A percentile compares a stretch with the other conserved stretches of the same genome.
Conservation (phyloP, 2,888 invertebrate species). For the Standfussiana lucernea region DNA sequence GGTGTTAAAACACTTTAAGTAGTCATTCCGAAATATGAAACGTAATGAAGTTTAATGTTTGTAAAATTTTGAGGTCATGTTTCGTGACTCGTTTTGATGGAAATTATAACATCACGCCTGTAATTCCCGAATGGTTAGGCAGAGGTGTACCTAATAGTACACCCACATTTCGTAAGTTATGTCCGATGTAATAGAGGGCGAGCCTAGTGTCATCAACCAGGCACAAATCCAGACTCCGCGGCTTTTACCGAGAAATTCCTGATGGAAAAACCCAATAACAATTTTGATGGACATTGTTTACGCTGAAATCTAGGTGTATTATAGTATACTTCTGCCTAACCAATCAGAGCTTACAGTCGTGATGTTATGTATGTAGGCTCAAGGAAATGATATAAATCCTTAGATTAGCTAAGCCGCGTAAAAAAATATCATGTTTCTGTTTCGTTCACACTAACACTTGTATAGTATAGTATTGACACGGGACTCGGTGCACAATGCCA, state of each 20-base stretch:
- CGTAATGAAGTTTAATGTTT: slow-evolving; percentile 56
- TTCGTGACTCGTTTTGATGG: slow-evolving; percentile 19
- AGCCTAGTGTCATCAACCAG: no score
- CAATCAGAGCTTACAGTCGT: background rate
- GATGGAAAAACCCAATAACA: no score
- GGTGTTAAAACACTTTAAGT: slow-evolving; percentile 40
- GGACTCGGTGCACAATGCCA: no score
- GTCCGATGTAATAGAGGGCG: no score
- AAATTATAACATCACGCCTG: no score
- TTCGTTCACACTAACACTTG: background rate
- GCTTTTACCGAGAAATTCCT: no score
- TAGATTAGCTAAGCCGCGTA: background rate
- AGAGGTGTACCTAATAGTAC: no score
- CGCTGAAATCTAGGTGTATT: background rate
- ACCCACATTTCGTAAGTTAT: no score
- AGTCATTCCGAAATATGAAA: slow-evolving; percentile 52
- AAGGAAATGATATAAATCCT: no score
- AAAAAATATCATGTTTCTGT: background rate
- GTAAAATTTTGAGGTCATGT: slow-evolving; percentile 33
- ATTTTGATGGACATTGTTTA: no score
- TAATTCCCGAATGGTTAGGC: no score
- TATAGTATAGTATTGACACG: background rate
- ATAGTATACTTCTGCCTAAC: background rate
- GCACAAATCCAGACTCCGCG: no score
- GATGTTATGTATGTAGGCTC: background rate